Percentiles rank a stretch among this genome's conserved stretches.
Evolutionary conservation across 2,797 vertebrate species (phyloP).

Genomic region (Anguilla obscura): DNA sequence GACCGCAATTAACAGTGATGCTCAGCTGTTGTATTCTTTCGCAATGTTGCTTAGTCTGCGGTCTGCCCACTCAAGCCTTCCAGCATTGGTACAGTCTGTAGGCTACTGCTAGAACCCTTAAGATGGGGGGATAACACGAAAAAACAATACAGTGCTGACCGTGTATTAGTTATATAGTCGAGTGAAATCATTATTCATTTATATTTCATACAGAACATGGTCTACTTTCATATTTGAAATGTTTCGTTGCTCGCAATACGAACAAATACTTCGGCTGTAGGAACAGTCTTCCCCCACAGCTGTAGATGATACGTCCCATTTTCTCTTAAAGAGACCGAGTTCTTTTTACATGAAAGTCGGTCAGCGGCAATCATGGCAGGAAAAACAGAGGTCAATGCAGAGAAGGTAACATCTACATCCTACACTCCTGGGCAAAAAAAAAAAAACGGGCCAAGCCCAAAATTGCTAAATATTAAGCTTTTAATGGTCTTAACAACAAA

Average conservation of each 20-base stretch:
- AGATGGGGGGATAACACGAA: background rate
- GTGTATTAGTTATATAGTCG: background rate
- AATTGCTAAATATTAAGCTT: no score
- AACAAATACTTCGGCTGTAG: background rate
- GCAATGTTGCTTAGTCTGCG: slow-evolving; percentile 9
- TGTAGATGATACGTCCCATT: slow-evolving; percentile 19
- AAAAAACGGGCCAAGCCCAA: no score
- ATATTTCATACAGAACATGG: background rate
- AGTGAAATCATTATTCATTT: background rate
- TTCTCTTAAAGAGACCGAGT: slow-evolving; percentile 28
- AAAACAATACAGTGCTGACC: background rate
- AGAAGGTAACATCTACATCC: background rate
- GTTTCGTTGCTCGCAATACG: background rate
- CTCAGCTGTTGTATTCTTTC: slow-evolving; percentile 8
- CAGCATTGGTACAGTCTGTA: slow-evolving; percentile 4
- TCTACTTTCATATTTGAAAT: background rate
- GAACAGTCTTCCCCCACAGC: slow-evolving; percentile 12
- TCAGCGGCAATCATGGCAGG: background rate
- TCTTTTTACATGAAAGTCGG: slow-evolving; percentile 19
- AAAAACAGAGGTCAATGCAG: background rate
- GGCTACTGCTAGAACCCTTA: background rate
- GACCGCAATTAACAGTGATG: background rate
- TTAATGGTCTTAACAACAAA: no score
- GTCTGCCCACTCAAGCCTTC: background rate
- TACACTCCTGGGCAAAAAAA: no score